A percentile compares a stretch with the other conserved stretches of the same genome.
Conservation (phyloP, 2,888 invertebrate species). For the Hedya salicella region DNA sequence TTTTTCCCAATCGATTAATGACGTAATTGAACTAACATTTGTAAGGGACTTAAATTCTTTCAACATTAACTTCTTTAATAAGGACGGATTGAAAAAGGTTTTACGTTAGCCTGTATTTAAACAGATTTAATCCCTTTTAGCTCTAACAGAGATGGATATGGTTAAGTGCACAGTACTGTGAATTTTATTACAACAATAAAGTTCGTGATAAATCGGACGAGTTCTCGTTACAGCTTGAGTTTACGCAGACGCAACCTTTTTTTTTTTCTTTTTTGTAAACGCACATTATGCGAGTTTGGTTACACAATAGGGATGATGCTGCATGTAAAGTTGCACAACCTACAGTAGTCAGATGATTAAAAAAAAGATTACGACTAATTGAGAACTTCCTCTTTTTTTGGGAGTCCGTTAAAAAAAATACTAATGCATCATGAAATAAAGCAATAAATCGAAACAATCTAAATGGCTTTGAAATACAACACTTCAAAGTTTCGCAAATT, state of each 20-base stretch:
- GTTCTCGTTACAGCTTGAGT: constrained; percentile 7
- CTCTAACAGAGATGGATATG: background rate
- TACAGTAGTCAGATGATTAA: no score
- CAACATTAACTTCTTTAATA: no score
- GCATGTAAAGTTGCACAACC: no score
- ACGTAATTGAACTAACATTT: no score
- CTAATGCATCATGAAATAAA: no score
- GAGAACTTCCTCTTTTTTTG: no score
- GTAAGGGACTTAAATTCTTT: no score
- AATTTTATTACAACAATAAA: constrained; percentile 32
- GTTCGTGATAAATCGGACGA: constrained; percentile 24
- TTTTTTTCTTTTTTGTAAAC: background rate
- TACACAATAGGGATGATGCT: background rate
- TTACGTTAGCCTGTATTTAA: background rate
- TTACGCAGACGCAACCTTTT: constrained; percentile 9
- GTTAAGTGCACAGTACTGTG: constrained; percentile 18
- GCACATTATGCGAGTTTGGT: background rate
- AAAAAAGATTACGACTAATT: no score
- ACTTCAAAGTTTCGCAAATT: no score
- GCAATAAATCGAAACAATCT: no score
- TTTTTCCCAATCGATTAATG: background rate
- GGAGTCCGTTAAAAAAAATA: no score
- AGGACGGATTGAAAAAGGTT: background rate
- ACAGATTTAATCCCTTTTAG: background rate
- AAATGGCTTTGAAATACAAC: no score